phyloP scores from a whole-genome alignment of 1,140 invertebrate genomes.

The Campoletis sonorensis region DNA sequence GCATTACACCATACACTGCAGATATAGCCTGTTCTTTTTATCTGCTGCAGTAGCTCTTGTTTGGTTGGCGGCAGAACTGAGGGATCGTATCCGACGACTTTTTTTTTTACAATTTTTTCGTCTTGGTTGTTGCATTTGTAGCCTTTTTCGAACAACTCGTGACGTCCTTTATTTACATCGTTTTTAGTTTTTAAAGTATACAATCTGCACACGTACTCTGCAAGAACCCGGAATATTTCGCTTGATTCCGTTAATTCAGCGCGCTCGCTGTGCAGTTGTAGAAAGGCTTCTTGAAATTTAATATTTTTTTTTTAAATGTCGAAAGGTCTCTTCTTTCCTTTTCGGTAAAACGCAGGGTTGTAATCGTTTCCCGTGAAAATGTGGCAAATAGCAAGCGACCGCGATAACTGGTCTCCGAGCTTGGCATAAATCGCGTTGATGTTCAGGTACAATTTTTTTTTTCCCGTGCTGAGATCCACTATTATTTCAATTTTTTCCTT shows the following conservation, averaged over 20 bases:
- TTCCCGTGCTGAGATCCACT: constrained; percentile 46
- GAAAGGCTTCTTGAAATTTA: constrained; percentile 41
- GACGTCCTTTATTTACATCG: constrained; percentile 53
- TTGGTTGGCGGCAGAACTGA: constrained; percentile 54
- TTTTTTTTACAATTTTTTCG: constrained; percentile 42
- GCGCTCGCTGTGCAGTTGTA: constrained; percentile 37
- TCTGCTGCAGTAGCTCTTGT: constrained; percentile 52
- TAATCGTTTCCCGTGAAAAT: constrained; percentile 52
- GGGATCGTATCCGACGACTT: constrained; percentile 51
- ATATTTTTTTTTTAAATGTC: constrained; percentile 39
- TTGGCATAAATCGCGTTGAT: too few species aligned
- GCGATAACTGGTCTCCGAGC: too few species aligned
- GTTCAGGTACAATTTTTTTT: too few species aligned
- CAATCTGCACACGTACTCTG: constrained; percentile 50
- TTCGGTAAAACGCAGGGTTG: constrained; percentile 40
- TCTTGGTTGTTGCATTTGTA: constrained; percentile 34
- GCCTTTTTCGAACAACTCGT: constrained; percentile 44
- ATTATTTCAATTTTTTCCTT: constrained; percentile 50
- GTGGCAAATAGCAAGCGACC: constrained; percentile 50
- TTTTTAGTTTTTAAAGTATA: constrained; percentile 54
- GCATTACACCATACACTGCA: constrained; percentile 55
- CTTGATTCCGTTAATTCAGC: constrained; percentile 29
- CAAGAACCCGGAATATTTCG: constrained; percentile 25
- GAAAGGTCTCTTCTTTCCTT: constrained; percentile 41
- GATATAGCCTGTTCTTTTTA: constrained; percentile 49